Evolutionary conservation across 2,888 invertebrate species (phyloP).

Genomic region (Polyploca ridens): DNA sequence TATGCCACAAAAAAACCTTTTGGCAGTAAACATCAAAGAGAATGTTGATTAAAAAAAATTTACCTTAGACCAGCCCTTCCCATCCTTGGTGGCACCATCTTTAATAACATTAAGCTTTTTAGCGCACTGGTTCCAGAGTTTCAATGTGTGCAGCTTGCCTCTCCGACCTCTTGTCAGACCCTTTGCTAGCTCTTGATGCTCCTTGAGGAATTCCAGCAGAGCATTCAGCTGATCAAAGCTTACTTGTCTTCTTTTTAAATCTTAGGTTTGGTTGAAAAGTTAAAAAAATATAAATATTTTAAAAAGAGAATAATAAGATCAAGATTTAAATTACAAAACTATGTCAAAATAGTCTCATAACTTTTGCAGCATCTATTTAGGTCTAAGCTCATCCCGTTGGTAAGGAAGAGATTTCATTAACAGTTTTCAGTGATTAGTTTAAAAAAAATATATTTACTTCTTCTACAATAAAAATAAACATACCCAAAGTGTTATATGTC

Average conservation of each 20-base stretch:
- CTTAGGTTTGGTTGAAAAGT: conserved; percentile 24
- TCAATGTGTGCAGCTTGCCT: conserved; percentile 55
- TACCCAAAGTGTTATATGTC: background rate
- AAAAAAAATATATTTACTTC: too few relatives aligned
- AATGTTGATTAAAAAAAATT: conserved; percentile 8
- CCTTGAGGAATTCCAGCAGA: conserved; percentile 58
- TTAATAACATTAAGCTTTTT: conserved; percentile 52
- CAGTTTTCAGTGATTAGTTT: too few relatives aligned
- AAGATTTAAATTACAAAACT: background rate
- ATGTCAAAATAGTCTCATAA: background rate
- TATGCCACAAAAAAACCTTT: too few relatives aligned
- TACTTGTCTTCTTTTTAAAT: conserved; percentile 52
- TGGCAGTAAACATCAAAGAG: background rate
- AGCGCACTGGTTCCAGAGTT: conserved; percentile 62
- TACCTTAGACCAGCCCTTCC: conserved; percentile 73
- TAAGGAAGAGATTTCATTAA: too few relatives aligned
- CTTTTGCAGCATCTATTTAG: too few relatives aligned
- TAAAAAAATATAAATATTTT: background rate
- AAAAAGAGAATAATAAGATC: too few relatives aligned
- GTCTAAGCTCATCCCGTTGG: too few relatives aligned
- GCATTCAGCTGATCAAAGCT: conserved; percentile 52
- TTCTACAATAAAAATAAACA: background rate
- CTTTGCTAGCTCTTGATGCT: conserved; percentile 57
- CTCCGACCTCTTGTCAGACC: conserved; percentile 54
- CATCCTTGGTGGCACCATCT: conserved; percentile 58